These are phyloP conservation scores for Quiscalus mexicanus DNA, from an alignment of 2,113 vertebrate species.

Conservation along the genomic window DNA sequence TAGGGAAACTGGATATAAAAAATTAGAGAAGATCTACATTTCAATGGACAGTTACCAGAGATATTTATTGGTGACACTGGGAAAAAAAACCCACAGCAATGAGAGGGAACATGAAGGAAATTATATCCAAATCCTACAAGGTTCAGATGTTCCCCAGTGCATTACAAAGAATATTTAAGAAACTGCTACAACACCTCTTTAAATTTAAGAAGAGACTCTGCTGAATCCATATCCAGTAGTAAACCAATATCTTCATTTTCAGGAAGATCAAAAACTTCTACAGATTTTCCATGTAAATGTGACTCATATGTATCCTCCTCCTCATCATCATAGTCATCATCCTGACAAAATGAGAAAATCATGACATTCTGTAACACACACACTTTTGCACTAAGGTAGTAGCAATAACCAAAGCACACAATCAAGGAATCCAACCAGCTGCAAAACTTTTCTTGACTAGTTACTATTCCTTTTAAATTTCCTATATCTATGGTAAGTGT, in stretches of 20 bases:
- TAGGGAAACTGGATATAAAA: background rate
- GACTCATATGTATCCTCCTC: conserved; percentile 80
- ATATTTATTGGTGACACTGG: background rate
- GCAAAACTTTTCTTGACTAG: background rate
- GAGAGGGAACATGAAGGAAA: background rate
- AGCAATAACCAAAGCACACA: background rate
- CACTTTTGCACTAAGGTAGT: background rate
- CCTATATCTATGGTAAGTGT: background rate
- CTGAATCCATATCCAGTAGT: conserved; percentile 84
- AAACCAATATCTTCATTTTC: conserved; percentile 84
- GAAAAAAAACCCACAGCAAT: background rate
- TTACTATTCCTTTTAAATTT: background rate
- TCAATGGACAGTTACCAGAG: background rate
- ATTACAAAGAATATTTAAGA: background rate
- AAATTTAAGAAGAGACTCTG: conserved; percentile 86
- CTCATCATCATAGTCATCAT: conserved; percentile 82
- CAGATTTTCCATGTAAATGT: conserved; percentile 79
- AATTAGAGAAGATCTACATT: background rate
- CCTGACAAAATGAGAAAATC: conserved; percentile 48
- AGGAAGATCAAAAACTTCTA: conserved; percentile 87
- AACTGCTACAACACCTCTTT: conserved; percentile 81
- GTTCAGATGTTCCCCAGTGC: background rate
- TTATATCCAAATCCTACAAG: background rate
- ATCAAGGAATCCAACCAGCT: background rate
- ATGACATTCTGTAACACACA: background rate